These are phyloP conservation scores for Serranus cabrilla DNA, from an alignment of 2,797 vertebrate genomes.

Conservation along the genomic window DNA sequence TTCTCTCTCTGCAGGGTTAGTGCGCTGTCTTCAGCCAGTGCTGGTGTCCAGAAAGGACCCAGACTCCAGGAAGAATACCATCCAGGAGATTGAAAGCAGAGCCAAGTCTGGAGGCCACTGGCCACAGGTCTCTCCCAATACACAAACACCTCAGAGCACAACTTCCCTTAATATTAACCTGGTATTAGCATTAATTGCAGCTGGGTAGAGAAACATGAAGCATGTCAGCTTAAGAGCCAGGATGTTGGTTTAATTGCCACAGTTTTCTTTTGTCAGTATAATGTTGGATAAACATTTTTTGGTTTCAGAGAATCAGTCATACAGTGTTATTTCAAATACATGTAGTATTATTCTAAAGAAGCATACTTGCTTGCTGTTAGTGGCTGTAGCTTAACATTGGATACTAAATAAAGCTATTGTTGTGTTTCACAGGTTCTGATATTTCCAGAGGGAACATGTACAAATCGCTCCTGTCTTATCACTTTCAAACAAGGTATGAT, in stretches of 20 bases:
- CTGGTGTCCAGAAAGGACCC: constrained; percentile 94
- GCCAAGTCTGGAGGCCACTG: constrained; percentile 91
- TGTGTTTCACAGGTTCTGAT: constrained; percentile 89
- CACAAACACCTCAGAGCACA: neutral
- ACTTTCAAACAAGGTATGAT: constrained; percentile 97
- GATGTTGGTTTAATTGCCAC: constrained; percentile 12
- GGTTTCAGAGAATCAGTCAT: neutral
- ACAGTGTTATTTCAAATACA: neutral
- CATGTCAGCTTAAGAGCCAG: neutral
- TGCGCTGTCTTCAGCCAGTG: constrained; percentile 93
- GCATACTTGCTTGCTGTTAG: neutral
- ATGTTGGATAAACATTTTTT: neutral
- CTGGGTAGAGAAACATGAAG: neutral
- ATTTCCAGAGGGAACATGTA: constrained; percentile 98
- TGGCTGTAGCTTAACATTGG: neutral
- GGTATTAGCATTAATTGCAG: neutral
- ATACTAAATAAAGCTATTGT: neutral
- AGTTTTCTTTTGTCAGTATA: constrained; percentile 6
- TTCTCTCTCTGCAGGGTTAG: constrained; percentile 84
- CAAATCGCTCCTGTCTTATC: constrained; percentile 98
- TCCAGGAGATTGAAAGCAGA: constrained; percentile 91
- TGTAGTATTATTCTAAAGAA: neutral
- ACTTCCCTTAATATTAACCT: neutral
- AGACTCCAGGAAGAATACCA: constrained; percentile 95
- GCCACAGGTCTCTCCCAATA: constrained; percentile 91